Evolutionary conservation across 2,797 vertebrate species (phyloP).

Genomic region (Helarctos malayanus): DNA sequence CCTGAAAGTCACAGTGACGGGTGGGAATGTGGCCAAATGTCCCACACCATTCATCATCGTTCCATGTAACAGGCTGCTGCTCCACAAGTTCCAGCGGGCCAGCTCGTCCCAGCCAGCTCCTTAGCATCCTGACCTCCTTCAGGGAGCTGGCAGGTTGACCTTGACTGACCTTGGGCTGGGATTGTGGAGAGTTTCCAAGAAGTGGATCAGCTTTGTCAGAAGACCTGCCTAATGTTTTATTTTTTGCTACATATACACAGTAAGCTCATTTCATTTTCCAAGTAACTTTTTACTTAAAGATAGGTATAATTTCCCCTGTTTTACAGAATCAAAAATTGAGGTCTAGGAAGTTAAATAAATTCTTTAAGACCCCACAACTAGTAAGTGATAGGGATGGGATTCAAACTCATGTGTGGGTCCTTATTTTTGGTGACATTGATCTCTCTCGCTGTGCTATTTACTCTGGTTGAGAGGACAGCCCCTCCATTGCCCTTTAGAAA

Average conservation of each 20-base stretch:
- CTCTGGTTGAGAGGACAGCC: not conserved
- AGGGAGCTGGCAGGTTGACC: not conserved
- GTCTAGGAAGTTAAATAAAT: not conserved
- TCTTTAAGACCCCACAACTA: not conserved
- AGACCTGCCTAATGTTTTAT: not conserved
- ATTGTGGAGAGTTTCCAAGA: not conserved
- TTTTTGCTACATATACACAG: not conserved
- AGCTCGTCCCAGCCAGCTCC: not conserved
- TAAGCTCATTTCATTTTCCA: slow-evolving; percentile 26
- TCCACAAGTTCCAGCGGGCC: not conserved
- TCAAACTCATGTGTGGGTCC: not conserved
- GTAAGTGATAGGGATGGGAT: not conserved
- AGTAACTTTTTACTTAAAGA: not conserved
- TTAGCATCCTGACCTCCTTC: not conserved
- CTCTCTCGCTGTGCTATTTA: not conserved
- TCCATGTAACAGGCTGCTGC: not conserved
- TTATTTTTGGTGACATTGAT: not conserved
- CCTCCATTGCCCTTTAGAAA: not conserved
- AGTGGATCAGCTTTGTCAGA: not conserved
- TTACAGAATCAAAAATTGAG: not conserved
- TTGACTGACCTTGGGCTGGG: not conserved
- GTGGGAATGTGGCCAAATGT: slow-evolving; percentile 45
- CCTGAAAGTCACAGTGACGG: slow-evolving; percentile 55
- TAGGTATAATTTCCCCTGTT: not conserved
- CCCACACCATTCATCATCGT: not conserved